Evolutionary conservation across 2,113 vertebrate species (phyloP).

Genomic region (Gadus chalcogrammus): DNA sequence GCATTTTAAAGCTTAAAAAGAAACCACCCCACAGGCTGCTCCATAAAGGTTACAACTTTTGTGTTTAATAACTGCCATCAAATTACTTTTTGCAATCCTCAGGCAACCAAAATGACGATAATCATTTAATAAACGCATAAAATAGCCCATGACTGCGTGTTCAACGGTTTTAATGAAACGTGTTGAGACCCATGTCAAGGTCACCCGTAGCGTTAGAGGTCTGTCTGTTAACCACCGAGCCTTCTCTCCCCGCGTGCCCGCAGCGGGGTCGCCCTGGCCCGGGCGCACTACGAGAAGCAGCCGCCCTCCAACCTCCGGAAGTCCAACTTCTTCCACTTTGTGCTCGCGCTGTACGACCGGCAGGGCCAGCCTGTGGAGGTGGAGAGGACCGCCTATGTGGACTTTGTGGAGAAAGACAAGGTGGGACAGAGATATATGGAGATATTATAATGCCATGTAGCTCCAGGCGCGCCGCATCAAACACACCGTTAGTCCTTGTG

Average conservation of each 20-base stretch:
- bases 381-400: constrained; percentile 84
- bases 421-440: constrained; percentile 43
- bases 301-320: constrained; percentile 80
- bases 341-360: constrained; percentile 87
- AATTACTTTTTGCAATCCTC: too few relatives aligned
- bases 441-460: too few relatives aligned
- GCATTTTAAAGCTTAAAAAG: too few relatives aligned
- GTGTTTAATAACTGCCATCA: too few relatives aligned
- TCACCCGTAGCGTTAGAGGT: neutral
- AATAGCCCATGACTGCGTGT: too few relatives aligned
- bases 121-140: too few relatives aligned
- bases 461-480: too few relatives aligned
- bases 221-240: neutral
- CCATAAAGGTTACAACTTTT: too few relatives aligned
- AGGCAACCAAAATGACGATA: too few relatives aligned
- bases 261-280: constrained; percentile 84
- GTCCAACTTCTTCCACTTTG: constrained; percentile 74
- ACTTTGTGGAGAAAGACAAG: constrained; percentile 80
- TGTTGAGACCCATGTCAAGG: neutral
- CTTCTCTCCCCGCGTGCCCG: constrained; percentile 4
- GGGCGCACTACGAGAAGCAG: constrained; percentile 92
- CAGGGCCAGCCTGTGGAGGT: constrained; percentile 91
- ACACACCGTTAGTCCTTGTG: too few relatives aligned
- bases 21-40: too few relatives aligned
- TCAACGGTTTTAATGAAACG: too few relatives aligned